These are phyloP conservation scores for Cotesia typhae DNA, from an alignment of 1,140 invertebrate species.

Conservation along the genomic window DNA sequence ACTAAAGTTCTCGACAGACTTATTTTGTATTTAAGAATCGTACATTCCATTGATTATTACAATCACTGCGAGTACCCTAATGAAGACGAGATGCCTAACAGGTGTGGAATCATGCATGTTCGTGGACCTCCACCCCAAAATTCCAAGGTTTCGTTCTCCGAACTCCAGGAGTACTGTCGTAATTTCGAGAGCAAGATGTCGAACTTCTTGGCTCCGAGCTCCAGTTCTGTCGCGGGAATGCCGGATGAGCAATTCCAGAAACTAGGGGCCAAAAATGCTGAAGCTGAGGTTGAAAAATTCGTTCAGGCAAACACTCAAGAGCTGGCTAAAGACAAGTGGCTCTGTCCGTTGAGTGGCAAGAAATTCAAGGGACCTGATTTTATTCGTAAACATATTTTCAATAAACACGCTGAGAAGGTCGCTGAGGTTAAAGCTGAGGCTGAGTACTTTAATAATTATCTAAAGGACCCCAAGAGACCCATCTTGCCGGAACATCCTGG, in stretches of 20 bases:
- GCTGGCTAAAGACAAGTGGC: conserved; percentile 96
- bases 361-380: conserved; percentile 99
- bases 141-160: conserved; percentile 73
- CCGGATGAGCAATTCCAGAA: conserved; percentile 81
- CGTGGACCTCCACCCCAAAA: conserved; percentile 81
- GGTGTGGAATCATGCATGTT: conserved; percentile 98
- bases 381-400: conserved; percentile 98
- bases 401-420: conserved; percentile 96
- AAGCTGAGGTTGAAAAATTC: conserved; percentile 94
- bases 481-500: conserved; percentile 90
- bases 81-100: conserved; percentile 99
- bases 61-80: conserved; percentile 99
- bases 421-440: conserved; percentile 97
- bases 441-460: conserved; percentile 97
- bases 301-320: conserved; percentile 94
- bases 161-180: conserved; percentile 59
- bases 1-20: conserved; percentile 69
- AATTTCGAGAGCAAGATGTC: conserved; percentile 85
- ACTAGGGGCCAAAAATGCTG: conserved; percentile 86
- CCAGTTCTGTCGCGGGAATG: conserved; percentile 66
- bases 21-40: conserved; percentile 72
- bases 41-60: conserved; percentile 99
- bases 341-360: conserved; percentile 97
- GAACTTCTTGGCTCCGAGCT: conserved; percentile 80
- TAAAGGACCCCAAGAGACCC: conserved; percentile 93